These are phyloP conservation scores for Brachypteracias leptosomus DNA, from an alignment of 2,113 vertebrate genomes.

Conservation along the genomic window DNA sequence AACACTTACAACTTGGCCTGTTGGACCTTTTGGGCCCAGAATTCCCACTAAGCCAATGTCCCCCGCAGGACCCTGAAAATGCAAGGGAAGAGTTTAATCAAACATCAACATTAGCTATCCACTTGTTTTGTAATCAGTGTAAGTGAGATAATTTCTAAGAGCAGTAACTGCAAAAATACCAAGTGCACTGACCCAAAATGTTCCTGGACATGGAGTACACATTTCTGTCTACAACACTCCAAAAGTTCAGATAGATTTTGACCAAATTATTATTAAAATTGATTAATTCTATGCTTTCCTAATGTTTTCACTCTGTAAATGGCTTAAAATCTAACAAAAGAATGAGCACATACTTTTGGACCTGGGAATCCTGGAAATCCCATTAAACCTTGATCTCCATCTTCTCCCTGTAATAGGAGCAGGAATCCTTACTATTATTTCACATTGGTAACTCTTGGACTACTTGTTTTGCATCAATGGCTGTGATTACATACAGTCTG, in stretches of 20 bases:
- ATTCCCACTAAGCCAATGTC: conserved; percentile 84
- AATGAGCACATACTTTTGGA: conserved; percentile 82
- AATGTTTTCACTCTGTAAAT: background rate
- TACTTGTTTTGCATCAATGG: background rate
- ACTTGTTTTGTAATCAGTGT: background rate
- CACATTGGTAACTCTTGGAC: background rate
- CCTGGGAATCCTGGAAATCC: conserved; percentile 95
- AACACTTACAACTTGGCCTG: conserved; percentile 84
- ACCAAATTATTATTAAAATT: conserved; percentile 14
- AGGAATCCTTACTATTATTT: conserved; percentile 14
- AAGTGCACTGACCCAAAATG: background rate
- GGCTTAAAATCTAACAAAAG: background rate
- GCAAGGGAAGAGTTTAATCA: background rate
- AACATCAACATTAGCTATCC: background rate
- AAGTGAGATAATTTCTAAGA: background rate
- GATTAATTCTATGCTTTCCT: background rate
- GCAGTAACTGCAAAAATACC: background rate
- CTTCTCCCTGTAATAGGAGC: conserved; percentile 84
- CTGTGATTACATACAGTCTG: conserved; percentile 77
- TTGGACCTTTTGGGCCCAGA: conserved; percentile 88
- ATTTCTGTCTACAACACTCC: background rate
- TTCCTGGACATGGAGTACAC: background rate
- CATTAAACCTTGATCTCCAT: conserved; percentile 84
- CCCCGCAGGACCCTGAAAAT: conserved; percentile 87
- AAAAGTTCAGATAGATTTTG: background rate